Evolutionary conservation across 2,888 invertebrate species (phyloP).

Genomic region (Megastigmus dorsalis): DNA sequence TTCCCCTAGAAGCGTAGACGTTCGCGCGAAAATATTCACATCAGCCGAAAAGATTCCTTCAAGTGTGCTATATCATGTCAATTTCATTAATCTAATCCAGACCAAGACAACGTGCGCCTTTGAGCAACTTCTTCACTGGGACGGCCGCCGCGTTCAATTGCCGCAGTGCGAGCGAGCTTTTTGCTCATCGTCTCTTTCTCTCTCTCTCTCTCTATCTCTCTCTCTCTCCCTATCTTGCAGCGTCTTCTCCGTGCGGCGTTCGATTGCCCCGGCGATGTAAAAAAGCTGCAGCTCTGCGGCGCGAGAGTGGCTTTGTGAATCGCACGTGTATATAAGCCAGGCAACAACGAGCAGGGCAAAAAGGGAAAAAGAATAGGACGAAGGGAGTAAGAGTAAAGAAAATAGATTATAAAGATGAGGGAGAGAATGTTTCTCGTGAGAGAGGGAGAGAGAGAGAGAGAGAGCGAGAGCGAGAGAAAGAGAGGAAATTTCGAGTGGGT

Average conservation of each 20-base stretch:
- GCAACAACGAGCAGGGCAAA: neutral
- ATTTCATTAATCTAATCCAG: conserved; percentile 47
- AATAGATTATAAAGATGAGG: conserved; percentile 11
- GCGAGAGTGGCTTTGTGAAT: conserved; percentile 1
- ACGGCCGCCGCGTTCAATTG: neutral
- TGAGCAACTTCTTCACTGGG: neutral
- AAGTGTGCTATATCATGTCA: conserved; percentile 29
- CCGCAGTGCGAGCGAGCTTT: neutral
- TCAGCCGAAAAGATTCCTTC: conserved; percentile 3
- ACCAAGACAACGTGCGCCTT: neutral
- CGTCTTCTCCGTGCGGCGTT: too few relatives aligned
- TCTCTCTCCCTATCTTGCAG: too few relatives aligned
- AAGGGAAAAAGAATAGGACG: neutral
- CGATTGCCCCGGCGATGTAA: conserved; percentile 6
- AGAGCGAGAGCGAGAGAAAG: neutral
- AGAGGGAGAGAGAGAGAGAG: neutral
- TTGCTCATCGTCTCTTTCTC: too few relatives aligned
- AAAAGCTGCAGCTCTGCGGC: too few relatives aligned
- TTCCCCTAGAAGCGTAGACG: too few relatives aligned
- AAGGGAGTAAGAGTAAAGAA: neutral
- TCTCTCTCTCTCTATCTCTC: neutral
- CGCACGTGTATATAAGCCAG: neutral
- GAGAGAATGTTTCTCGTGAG: too few relatives aligned
- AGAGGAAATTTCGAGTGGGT: conserved; percentile 20
- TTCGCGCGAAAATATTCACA: too few relatives aligned